Evolutionary conservation across 2,888 invertebrate species (phyloP).

Genomic region (Orchestes rusci): DNA sequence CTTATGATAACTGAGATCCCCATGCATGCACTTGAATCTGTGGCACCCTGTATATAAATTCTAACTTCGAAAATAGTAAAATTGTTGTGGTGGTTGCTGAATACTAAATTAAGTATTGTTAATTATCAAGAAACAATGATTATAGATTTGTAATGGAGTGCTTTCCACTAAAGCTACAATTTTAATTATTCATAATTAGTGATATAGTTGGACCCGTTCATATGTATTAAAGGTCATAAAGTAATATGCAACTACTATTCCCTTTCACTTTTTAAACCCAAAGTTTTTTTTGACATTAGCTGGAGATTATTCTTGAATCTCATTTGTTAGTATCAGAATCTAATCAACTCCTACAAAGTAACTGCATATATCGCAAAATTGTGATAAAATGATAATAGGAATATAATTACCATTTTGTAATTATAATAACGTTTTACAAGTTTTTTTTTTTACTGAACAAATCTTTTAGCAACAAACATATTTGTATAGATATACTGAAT

Average conservation of each 20-base stretch:
- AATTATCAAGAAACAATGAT: not conserved
- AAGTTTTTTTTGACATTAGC: not conserved
- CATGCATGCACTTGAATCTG: too few species aligned
- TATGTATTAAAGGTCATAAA: not conserved
- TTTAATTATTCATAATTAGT: not conserved
- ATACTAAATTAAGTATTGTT: not conserved
- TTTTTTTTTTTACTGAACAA: constrained; percentile 15
- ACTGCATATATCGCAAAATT: constrained; percentile 23
- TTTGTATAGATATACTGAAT: constrained; percentile 22
- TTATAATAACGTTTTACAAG: constrained; percentile 6
- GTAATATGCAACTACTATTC: too few species aligned
- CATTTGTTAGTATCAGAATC: not conserved
- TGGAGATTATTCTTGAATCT: not conserved
- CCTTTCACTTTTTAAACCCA: too few species aligned
- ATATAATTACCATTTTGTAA: constrained; percentile 17
- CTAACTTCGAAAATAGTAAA: not conserved
- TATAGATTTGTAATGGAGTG: not conserved
- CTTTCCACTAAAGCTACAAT: not conserved
- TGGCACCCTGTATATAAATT: too few species aligned
- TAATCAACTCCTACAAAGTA: too few species aligned
- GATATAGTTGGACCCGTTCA: not conserved
- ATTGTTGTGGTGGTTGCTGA: too few species aligned
- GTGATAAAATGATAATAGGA: constrained; percentile 24
- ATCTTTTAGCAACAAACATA: constrained; percentile 20
- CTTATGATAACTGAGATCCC: too few species aligned